Percentiles rank a stretch among this genome's conserved stretches.
phyloP scores from a whole-genome alignment of 2,888 invertebrate genomes.

The Folsomia manolachei region DNA sequence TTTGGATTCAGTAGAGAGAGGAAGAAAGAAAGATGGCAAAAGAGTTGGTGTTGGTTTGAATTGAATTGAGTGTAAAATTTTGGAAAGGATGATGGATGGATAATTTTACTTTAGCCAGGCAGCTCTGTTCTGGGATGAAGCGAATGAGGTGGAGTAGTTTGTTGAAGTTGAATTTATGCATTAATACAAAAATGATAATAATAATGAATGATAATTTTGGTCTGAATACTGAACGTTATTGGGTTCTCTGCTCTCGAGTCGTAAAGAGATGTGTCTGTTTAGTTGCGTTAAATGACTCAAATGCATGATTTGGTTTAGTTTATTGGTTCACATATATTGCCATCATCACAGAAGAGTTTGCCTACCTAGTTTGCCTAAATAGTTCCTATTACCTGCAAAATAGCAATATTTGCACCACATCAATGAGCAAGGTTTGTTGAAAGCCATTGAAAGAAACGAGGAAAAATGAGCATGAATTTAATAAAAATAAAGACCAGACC shows the following conservation, averaged over 20 bases:
- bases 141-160: constrained; percentile 10
- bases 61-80: background rate
- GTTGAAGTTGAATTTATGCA: background rate
- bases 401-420: too few relatives aligned
- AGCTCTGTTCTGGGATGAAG: too few relatives aligned
- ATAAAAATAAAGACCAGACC: too few relatives aligned
- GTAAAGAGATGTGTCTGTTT: background rate
- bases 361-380: too few relatives aligned
- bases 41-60: background rate
- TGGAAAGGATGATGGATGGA: background rate
- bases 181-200: constrained; percentile 20
- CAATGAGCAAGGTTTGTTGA: too few relatives aligned
- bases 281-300: too few relatives aligned
- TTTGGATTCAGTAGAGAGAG: background rate
- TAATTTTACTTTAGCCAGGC: too few relatives aligned
- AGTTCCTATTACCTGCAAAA: too few relatives aligned
- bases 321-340: background rate
- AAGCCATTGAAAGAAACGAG: constrained; percentile 16
- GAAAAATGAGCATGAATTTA: constrained; percentile 3
- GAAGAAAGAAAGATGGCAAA: background rate
- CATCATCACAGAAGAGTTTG: too few relatives aligned
- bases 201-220: constrained; percentile 23
- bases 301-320: background rate
- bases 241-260: background rate
- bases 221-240: constrained; percentile 14